These are phyloP conservation scores for Telmatochromis brachygnathus DNA, from an alignment of 2,113 vertebrate genomes.

Conservation along the genomic window DNA sequence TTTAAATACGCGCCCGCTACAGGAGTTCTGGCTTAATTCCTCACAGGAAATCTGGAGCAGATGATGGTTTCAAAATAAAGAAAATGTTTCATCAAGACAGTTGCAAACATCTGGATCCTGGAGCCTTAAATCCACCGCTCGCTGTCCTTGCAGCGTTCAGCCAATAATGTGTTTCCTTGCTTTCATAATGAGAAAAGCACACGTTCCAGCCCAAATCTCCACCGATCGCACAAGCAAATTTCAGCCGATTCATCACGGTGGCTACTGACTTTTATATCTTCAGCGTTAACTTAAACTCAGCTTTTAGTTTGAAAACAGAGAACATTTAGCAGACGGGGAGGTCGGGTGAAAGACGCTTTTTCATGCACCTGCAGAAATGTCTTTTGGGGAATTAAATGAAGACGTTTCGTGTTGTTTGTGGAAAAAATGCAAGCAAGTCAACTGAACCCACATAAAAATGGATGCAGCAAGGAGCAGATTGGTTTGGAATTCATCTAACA, in stretches of 20 bases:
- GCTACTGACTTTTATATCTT: not conserved
- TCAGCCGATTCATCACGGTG: not conserved
- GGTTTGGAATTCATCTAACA: slow-evolving; percentile 18
- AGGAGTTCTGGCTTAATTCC: not conserved
- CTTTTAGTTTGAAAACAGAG: not conserved
- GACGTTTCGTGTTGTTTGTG: not conserved
- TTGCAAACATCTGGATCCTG: not conserved
- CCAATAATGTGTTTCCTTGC: not conserved
- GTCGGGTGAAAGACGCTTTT: not conserved
- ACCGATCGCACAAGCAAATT: not conserved
- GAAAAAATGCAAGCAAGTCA: not conserved
- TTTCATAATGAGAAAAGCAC: not conserved
- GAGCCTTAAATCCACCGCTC: not conserved
- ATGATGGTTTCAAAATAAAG: not conserved
- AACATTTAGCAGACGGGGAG: not conserved
- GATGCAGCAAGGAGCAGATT: not conserved
- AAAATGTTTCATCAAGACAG: not conserved
- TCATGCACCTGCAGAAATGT: not conserved
- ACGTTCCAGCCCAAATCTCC: not conserved
- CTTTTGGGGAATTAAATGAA: not conserved
- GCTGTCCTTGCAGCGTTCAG: not conserved
- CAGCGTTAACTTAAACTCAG: not conserved
- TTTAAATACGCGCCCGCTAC: not conserved
- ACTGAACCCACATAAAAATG: not conserved
- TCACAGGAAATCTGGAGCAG: not conserved